Evolutionary conservation across 1,140 invertebrate genomes (phyloP), one percentile per base, ranked within the genome.

Genomic region (Diorhabda sublineata): DNA sequence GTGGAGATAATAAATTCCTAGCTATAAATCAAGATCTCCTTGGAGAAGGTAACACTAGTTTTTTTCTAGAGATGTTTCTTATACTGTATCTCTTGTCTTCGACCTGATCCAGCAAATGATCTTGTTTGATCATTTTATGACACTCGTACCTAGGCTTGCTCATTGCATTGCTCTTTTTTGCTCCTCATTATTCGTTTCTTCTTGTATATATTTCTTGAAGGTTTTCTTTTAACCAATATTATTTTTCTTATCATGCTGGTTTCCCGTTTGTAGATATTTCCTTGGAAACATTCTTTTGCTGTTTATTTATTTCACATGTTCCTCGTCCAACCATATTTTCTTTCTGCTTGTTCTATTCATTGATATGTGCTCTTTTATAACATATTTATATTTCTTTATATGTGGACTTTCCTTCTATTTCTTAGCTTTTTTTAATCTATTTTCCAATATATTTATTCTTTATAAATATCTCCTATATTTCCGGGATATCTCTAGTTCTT

Each of bases 201-300:
- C 52, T 7, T 56, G n/a, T 56, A 56, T 56, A 6, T 6, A 56
- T 56, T 6, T n/a, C n/a, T 6, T 56, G 6, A 56, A n/a, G n/a
- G 52, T 56, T 56, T n/a, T n/a, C 6, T 56, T 11, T 11, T 60
- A 8, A 8, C 6, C 41, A 26, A 26, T 26, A 41, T 11, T 6
- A 11, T 7, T 60, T 9, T 11, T 2, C 9, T 11, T 26, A 26
- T 26, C 26, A 0, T 26, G 26, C 26, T 26, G 26, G 26, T 26
- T 26, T 26, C 26, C 11, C 47, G 4, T 62, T 67, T 58, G 56
- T 47, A 42, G 43, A 67, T 8, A 42, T 8, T 44, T 66, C 65
- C 4, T 42, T 45, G 4, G 58, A 67, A 56, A 61, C 66, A 45
- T 67, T 70, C 26, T 67, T 67, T 47, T 8, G 47, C 43, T 59